These are phyloP conservation scores for Linnaemya tessellans DNA, from an alignment of 2,888 invertebrate genomes.

Conservation along the genomic window DNA sequence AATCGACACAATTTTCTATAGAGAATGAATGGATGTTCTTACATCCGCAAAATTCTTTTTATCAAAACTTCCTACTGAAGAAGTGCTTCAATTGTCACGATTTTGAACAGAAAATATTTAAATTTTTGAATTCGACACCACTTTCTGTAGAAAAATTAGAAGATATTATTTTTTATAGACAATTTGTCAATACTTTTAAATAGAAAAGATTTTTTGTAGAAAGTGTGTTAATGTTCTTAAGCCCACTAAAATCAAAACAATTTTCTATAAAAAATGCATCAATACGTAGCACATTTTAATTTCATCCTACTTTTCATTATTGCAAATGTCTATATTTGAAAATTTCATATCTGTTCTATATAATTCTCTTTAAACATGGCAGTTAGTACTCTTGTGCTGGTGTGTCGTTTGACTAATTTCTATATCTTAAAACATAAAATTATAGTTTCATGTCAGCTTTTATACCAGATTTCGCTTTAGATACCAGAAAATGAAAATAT, in stretches of 20 bases:
- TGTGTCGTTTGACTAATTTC: constrained; percentile 5
- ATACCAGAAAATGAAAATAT: constrained; percentile 46
- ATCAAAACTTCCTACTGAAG: background rate
- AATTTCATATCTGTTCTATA: background rate
- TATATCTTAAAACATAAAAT: constrained; percentile 41
- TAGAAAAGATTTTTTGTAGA: background rate
- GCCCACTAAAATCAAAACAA: background rate
- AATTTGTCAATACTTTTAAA: background rate
- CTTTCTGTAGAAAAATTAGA: background rate
- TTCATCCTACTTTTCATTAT: too few relatives aligned
- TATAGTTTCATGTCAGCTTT: constrained; percentile 32
- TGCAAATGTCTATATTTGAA: background rate
- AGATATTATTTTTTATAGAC: background rate
- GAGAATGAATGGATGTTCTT: background rate
- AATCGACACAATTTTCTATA: background rate
- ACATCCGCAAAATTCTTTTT: background rate
- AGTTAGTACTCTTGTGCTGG: background rate
- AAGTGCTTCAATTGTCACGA: background rate
- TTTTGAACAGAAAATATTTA: background rate
- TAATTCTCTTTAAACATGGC: background rate
- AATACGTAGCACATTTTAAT: too few relatives aligned
- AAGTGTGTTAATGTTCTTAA: background rate
- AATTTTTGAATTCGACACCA: background rate
- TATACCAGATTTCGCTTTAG: constrained; percentile 3
- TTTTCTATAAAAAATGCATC: background rate